These are phyloP conservation scores for Mormyrus iriodes DNA, from an alignment of 2,113 vertebrate species.

Conservation along the genomic window DNA sequence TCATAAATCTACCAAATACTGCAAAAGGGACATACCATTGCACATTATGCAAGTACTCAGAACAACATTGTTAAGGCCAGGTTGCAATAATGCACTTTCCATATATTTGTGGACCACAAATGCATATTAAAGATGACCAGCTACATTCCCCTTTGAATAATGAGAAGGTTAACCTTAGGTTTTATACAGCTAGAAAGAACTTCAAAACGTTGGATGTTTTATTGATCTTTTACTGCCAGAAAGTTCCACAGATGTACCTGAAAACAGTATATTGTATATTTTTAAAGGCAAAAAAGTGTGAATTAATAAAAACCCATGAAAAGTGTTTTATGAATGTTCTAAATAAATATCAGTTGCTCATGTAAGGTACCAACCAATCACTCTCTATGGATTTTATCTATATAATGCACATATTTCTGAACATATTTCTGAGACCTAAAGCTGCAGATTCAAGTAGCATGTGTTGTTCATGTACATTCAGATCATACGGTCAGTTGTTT, in stretches of 20 bases:
- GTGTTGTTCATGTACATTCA: neutral
- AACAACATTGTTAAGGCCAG: constrained; percentile 49
- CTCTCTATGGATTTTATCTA: neutral
- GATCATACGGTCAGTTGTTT: constrained; percentile 7
- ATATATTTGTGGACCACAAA: constrained; percentile 46
- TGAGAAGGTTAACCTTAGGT: constrained; percentile 51
- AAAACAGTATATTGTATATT: neutral
- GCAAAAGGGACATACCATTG: constrained; percentile 50
- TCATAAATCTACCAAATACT: constrained; percentile 58
- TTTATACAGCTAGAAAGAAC: constrained; percentile 46
- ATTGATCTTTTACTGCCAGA: constrained; percentile 12
- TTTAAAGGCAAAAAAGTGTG: neutral
- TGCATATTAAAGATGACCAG: constrained; percentile 51
- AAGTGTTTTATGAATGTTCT: neutral
- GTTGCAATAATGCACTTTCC: constrained; percentile 58
- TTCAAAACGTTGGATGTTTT: neutral
- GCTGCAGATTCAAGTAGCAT: neutral
- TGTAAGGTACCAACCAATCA: neutral
- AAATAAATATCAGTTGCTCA: neutral
- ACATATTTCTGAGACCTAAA: neutral
- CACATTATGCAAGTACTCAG: constrained; percentile 45
- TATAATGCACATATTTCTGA: neutral
- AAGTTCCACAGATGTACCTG: constrained; percentile 8
- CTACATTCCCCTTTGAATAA: constrained; percentile 48
- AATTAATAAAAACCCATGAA: neutral